Percentiles rank a stretch among this genome's conserved stretches.
phyloP scores from a whole-genome alignment of 2,113 vertebrate species.

The Lethenteron reissneri region DNA sequence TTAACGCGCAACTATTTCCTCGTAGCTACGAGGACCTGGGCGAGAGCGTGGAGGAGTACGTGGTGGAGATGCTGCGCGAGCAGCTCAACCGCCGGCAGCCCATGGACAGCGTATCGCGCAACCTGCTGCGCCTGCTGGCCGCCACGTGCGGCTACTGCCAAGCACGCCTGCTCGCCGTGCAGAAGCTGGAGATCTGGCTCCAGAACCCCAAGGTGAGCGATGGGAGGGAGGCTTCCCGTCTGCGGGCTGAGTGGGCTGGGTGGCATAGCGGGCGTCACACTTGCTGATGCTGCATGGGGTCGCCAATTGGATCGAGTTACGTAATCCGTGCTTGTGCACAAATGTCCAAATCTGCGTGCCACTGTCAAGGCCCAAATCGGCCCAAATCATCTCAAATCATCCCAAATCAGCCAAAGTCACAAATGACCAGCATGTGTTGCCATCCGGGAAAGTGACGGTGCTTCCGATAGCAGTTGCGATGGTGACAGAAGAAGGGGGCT shows the following conservation, averaged over 20 bases:
- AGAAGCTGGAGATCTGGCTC: constrained; percentile 93
- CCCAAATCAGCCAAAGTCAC: too few species aligned
- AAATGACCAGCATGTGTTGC: too few species aligned
- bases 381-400: too few species aligned
- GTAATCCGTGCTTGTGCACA: too few species aligned
- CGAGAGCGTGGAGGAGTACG: constrained; percentile 87
- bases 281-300: not conserved
- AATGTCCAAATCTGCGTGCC: too few species aligned
- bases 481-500: too few species aligned
- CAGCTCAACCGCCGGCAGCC: constrained; percentile 83
- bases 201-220: constrained; percentile 82
- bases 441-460: too few species aligned
- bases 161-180: constrained; percentile 66
- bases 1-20: not conserved
- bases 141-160: constrained; percentile 87
- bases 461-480: too few species aligned
- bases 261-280: not conserved
- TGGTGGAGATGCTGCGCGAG: constrained; percentile 71
- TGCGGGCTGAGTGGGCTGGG: not conserved
- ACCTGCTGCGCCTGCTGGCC: constrained; percentile 68
- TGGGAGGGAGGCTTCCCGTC: not conserved
- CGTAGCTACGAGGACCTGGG: constrained; percentile 69
- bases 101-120: constrained; percentile 83
- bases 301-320: not conserved
- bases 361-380: too few species aligned